These are phyloP conservation scores for Scyliorhinus canicula DNA, from an alignment of 2,797 vertebrate genomes.

Conservation along the genomic window DNA sequence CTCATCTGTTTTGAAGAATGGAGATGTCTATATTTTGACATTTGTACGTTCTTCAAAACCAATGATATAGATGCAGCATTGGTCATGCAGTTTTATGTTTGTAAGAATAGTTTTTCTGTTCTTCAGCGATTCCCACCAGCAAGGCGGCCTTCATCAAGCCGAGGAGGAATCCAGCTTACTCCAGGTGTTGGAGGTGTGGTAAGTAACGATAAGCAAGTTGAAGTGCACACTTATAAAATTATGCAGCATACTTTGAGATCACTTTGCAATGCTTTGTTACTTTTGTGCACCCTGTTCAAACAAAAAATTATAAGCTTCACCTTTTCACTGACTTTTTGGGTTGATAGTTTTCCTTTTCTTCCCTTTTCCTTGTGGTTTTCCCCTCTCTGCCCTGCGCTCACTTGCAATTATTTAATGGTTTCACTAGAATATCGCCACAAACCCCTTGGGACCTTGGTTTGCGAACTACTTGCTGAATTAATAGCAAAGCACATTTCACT, in stretches of 20 bases:
- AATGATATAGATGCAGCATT: no score
- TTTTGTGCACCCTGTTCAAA: background rate
- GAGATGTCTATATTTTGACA: background rate
- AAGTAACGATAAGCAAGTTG: slow-evolving; percentile 51
- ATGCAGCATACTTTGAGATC: background rate
- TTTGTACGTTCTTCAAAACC: background rate
- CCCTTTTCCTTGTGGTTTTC: no score
- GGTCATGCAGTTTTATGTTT: background rate
- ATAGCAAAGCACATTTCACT: background rate
- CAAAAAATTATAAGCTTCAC: background rate
- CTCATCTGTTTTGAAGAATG: background rate
- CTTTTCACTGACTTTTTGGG: background rate
- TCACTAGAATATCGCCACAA: no score
- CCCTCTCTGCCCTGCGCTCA: no score
- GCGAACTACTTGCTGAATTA: no score
- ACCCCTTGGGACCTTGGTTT: no score
- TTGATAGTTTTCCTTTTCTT: background rate
- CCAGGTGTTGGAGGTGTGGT: slow-evolving; percentile 76
- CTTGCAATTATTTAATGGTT: no score
- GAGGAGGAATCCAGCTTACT: slow-evolving; percentile 76
- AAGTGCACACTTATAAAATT: slow-evolving; percentile 45
- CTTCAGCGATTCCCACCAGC: slow-evolving; percentile 29
- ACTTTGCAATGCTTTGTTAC: background rate
- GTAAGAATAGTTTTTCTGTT: background rate
- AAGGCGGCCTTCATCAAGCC: slow-evolving; percentile 24